Base-by-base conservation (phyloP, 2,888 invertebrate genomes). In the Diploptera punctata region DNA sequence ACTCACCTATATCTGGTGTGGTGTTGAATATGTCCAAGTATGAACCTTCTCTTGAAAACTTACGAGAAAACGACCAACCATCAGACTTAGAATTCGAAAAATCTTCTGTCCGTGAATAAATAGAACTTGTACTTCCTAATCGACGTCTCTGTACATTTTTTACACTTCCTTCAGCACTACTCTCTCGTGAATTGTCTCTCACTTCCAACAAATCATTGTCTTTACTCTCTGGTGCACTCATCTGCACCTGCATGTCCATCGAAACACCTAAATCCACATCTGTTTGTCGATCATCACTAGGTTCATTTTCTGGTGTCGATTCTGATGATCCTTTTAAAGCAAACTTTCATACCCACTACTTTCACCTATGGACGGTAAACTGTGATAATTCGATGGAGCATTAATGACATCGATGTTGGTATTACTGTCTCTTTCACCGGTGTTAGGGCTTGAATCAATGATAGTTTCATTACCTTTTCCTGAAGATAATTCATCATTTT, bases 331-430 rank as follows among this genome's bases (percentile, higher is more conserved):
- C 81, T 76, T 82, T 83, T 52, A 81, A 80, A 1, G 82, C 82
- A 67, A 92, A 78, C 92, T 92, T 78, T 93, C 92, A 78, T 93
- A 93, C 5, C 92, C 94, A 79, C 91, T 91, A 79, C 93, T 93
- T 77, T 93, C 92, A 0, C 91, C 92, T 31, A 90, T 84, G 16
- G 91, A 92, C 77, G 89, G 87, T 74, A 92, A 84, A 78, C 92
- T 92, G 38, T 70, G 70, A 21, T 52, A 70, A 62, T 70, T 70
- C 16, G 78, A 91, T 78, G 65, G 24, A 57, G 29, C 57, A 57
- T 31, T 57, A 3, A 10, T n/a, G 57, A 29, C 9, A 16, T 29
- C 29, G 26, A n/a, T 57, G 57, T 29, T 57, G 29, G 19, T 52
- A 31, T 57, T 57, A 57, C 31, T 57, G 57, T 57, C 57, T 57